A percentile compares a stretch with the other conserved stretches of the same genome.
phyloP scores from a whole-genome alignment of 2,797 vertebrate genomes.

The Okamejei kenojei region DNA sequence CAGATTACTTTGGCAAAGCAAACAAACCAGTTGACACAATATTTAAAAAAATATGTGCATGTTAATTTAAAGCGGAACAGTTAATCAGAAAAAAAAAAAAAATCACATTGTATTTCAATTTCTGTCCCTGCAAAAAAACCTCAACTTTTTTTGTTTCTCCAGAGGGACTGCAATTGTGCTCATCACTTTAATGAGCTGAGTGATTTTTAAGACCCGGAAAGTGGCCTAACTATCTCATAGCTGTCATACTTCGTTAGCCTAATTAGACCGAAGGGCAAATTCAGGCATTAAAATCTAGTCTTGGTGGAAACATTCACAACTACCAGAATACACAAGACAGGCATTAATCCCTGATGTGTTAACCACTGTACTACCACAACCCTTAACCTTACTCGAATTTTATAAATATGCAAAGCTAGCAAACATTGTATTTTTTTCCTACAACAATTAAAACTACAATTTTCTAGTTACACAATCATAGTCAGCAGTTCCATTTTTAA shows the following conservation, averaged over 20 bases:
- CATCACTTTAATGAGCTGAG: neutral
- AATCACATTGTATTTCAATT: too few species aligned
- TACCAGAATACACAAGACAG: too few species aligned
- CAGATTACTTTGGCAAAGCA: neutral
- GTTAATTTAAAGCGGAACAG: neutral
- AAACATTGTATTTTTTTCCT: neutral
- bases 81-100: neutral
- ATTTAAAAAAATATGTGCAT: neutral
- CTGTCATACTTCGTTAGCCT: neutral
- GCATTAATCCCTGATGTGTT: neutral
- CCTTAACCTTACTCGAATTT: neutral
- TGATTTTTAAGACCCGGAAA: neutral
- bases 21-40: neutral
- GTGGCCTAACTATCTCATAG: neutral
- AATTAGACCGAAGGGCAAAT: neutral
- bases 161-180: neutral
- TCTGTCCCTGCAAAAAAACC: neutral
- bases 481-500: neutral
- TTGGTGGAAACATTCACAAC: too few species aligned
- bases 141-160: neutral
- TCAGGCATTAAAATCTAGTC: neutral
- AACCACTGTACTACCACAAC: neutral
- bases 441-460: neutral
- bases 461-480: neutral
- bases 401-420: neutral